A percentile compares a stretch with the other conserved stretches of the same genome.
Conservation (phyloP, 2,888 invertebrate species). For the Epinotia nisella region DNA sequence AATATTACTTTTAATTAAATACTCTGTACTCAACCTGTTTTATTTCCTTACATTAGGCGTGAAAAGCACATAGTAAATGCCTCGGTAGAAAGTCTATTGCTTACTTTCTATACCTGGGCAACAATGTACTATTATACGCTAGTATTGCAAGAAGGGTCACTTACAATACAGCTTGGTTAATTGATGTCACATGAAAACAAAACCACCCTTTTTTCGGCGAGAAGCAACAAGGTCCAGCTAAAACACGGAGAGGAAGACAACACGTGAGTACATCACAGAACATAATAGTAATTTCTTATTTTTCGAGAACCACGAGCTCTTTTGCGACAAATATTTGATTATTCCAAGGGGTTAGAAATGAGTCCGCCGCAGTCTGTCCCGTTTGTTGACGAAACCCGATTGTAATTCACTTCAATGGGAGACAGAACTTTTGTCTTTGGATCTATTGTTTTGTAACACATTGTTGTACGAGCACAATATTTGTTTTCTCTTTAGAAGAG, state of each 20-base stretch:
- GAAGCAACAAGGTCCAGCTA: not conserved
- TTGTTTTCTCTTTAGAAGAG: constrained; percentile 18
- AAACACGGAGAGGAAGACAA: not conserved
- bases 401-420: constrained; percentile 36
- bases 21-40: too few species aligned
- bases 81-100: too few species aligned
- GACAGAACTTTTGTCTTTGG: constrained; percentile 37
- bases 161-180: too few species aligned
- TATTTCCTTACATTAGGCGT: too few species aligned
- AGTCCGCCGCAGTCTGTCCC: constrained; percentile 20
- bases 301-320: not conserved
- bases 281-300: not conserved
- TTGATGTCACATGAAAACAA: not conserved
- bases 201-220: not conserved
- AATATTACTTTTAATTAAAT: too few species aligned
- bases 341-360: constrained; percentile 13
- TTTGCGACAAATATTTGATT: constrained; percentile 17
- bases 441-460: constrained; percentile 40
- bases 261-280: not conserved
- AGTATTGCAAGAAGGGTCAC: too few species aligned
- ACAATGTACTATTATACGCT: too few species aligned
- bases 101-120: too few species aligned
- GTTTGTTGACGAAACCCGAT: constrained; percentile 30
- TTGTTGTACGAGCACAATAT: constrained; percentile 29
- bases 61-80: too few species aligned